A percentile compares a stretch with the other conserved stretches of the same genome.
Evolutionary conservation across 2,797 vertebrate species (phyloP).

Genomic region (Micromesistius poutassou): DNA sequence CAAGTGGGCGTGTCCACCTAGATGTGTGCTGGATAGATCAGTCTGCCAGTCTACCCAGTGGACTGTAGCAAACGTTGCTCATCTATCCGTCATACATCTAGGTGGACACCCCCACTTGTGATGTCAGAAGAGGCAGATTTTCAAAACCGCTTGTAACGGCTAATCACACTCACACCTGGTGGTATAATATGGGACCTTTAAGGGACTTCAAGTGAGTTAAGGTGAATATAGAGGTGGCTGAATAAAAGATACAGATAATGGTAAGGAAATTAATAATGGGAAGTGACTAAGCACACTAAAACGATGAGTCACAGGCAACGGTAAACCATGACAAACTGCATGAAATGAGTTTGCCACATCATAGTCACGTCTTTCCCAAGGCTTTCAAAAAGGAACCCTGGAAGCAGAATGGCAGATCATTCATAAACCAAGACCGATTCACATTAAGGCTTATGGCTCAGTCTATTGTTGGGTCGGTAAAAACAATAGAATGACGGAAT

Average conservation of each 20-base stretch:
- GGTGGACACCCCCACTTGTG: too few species aligned
- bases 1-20: too few species aligned
- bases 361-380: background rate
- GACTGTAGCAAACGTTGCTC: too few species aligned
- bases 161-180: too few species aligned
- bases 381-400: too few species aligned
- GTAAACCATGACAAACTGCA: background rate
- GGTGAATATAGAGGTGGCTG: background rate
- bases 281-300: background rate
- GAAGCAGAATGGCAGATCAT: background rate
- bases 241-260: background rate
- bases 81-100: too few species aligned
- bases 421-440: background rate
- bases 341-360: background rate
- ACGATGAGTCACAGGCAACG: constrained; percentile 21
- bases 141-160: too few species aligned
- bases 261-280: background rate
- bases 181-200: too few species aligned
- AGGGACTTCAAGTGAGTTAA: background rate
- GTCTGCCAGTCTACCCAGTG: too few species aligned
- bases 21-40: too few species aligned
- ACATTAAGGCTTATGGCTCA: background rate
- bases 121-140: too few species aligned
- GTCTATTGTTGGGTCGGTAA: constrained; percentile 12
- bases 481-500: constrained; percentile 72